Conservation (phyloP, 2,888 invertebrate species). For the Tuta absoluta region DNA sequence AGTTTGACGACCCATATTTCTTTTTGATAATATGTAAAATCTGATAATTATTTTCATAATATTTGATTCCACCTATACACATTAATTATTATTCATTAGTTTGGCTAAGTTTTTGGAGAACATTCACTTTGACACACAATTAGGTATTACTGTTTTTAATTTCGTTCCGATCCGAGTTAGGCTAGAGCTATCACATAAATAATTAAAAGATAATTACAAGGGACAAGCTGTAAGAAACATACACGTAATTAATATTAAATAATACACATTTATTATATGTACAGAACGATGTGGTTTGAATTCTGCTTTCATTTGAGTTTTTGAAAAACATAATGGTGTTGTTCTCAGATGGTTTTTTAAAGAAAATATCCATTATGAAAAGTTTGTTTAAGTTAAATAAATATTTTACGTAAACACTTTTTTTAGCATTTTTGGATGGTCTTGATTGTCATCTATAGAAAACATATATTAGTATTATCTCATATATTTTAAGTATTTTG, state of each 20-base stretch:
- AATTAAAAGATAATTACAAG: background rate
- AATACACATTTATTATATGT: conserved; percentile 42
- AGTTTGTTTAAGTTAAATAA: too few relatives aligned
- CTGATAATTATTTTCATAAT: background rate
- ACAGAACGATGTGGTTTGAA: conserved; percentile 52
- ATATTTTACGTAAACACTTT: too few relatives aligned
- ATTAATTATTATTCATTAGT: background rate
- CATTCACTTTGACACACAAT: background rate
- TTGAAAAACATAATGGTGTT: background rate
- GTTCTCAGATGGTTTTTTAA: too few relatives aligned
- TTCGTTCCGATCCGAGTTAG: conserved; percentile 14
- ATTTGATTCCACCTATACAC: conserved; percentile 2
- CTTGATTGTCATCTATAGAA: too few relatives aligned
- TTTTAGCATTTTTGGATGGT: too few relatives aligned
- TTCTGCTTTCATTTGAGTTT: conserved; percentile 19
- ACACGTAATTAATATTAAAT: too few relatives aligned
- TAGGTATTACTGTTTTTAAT: background rate
- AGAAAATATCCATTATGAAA: too few relatives aligned
- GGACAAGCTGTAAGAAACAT: conserved; percentile 13
- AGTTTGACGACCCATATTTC: background rate
- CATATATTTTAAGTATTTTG: too few relatives aligned
- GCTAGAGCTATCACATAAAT: background rate
- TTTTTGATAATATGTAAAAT: too few relatives aligned
- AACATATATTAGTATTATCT: too few relatives aligned
- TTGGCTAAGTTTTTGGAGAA: background rate